Evolutionary conservation across 2,888 invertebrate genomes (phyloP).

Genomic region (Sisyra terminalis): DNA sequence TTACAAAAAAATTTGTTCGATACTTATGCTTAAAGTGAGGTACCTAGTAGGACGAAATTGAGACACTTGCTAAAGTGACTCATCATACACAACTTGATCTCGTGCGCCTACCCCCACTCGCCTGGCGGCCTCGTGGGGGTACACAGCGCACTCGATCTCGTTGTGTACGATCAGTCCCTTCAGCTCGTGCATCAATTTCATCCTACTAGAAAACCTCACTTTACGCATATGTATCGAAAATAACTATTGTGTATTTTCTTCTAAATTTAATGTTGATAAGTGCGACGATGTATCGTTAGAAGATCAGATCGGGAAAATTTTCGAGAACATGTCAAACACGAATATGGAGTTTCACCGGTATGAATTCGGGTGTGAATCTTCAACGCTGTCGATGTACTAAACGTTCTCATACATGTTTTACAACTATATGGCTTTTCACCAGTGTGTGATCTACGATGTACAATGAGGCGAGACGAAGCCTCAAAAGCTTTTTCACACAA

Average conservation of each 20-base stretch:
- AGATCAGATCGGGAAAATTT: slow-evolving; percentile 16
- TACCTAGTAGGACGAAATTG: too few relatives aligned
- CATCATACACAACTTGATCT: too few relatives aligned
- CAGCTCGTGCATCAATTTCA: too few relatives aligned
- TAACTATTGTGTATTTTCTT: neutral
- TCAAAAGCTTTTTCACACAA: slow-evolving; percentile 16
- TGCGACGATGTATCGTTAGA: slow-evolving; percentile 12
- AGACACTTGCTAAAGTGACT: too few relatives aligned
- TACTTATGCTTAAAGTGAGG: too few relatives aligned
- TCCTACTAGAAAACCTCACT: too few relatives aligned
- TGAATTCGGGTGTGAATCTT: slow-evolving; percentile 16
- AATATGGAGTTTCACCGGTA: slow-evolving; percentile 17
- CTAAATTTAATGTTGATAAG: neutral
- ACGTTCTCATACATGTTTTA: slow-evolving; percentile 13
- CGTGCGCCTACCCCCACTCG: too few relatives aligned
- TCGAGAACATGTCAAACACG: slow-evolving; percentile 15
- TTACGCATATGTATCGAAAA: too few relatives aligned
- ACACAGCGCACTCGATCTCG: too few relatives aligned
- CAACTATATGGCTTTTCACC: slow-evolving; percentile 14
- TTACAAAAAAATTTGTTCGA: too few relatives aligned
- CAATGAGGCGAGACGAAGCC: slow-evolving; percentile 15
- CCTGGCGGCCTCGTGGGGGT: too few relatives aligned
- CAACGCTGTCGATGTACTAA: slow-evolving; percentile 16
- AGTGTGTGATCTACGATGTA: slow-evolving; percentile 17
- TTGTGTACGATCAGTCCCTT: too few relatives aligned